Evolutionary conservation across 2,113 vertebrate genomes (phyloP).

Genomic region (Podiceps cristatus): DNA sequence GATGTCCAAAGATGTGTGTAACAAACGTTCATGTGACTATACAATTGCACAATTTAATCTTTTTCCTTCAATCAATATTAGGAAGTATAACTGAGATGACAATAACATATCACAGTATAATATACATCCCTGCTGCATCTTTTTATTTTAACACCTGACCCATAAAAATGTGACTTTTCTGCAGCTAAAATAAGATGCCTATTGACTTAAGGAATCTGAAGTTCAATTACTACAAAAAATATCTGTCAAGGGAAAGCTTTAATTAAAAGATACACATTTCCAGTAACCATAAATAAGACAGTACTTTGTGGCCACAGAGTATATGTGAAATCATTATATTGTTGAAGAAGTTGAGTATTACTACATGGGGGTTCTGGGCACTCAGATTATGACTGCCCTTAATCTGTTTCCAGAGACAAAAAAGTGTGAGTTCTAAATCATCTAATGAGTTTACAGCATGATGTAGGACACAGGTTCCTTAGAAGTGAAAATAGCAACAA

Average conservation of each 20-base stretch:
- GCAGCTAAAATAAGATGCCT: constrained; percentile 17
- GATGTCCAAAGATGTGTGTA: neutral
- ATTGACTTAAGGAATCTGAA: neutral
- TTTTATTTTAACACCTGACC: neutral
- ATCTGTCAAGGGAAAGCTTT: neutral
- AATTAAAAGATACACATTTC: constrained; percentile 28
- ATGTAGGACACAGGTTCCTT: neutral
- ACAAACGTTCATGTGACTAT: neutral
- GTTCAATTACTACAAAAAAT: constrained; percentile 3
- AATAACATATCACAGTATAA: neutral
- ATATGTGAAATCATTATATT: neutral
- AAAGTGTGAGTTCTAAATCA: neutral
- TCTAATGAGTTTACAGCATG: neutral
- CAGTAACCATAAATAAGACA: constrained; percentile 23
- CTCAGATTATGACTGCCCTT: neutral
- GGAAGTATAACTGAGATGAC: neutral
- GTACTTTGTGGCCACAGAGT: neutral
- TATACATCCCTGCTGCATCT: neutral
- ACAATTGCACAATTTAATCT: neutral
- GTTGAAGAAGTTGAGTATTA: constrained; percentile 8
- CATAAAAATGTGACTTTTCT: constrained; percentile 4
- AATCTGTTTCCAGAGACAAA: constrained; percentile 5
- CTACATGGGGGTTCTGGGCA: neutral
- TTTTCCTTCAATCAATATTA: neutral
- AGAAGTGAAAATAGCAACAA: neutral